Base-by-base conservation (phyloP, 92 coral and sea anemone species). In the Epizoanthus illoricatus region DNA sequence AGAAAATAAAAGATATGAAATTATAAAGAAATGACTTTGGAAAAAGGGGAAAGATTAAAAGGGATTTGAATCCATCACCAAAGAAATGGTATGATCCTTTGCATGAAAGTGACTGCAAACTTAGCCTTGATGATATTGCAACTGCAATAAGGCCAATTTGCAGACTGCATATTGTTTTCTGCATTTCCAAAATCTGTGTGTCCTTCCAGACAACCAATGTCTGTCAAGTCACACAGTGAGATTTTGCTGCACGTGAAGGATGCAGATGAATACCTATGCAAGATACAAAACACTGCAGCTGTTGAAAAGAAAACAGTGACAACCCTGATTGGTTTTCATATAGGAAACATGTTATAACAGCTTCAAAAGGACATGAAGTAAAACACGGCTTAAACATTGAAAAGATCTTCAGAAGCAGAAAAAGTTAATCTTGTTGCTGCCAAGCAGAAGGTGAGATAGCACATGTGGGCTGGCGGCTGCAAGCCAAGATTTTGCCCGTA, bases 291-390 rank as follows among this genome's bases (percentile, higher is more conserved):
- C 80, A 84, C 54, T 67, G 72, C 20, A 67, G 85, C 79, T 81
- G 12, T 81, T 81, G 85, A 81, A 81, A 81, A 81, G 78, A 81
- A 81, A 81, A 65, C 85, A 81, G 85, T 69, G 85, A 81, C 67
- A 81, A 81, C 41, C 76, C 49, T 58, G 85, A 81, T 79, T 81
- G 85, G 85, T 66, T 84, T 55, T 84, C 79, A 84, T 74, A 73
- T 49, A 84, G 87, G 71, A 84, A 84, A 69, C 87, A 84, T 74
- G 87, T 84, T 52, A 84, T 73, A 59, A 74, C 87, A 73, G 87
- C 87, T 69, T 84, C 82, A 74, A 84, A 60, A 84, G 82, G 81
- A 84, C 82, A 84, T 62, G 87, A 73, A 73, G 87, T 84, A 79
- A 74, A 84, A 74, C 82, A 84, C 69, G 82, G 61, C 61, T 73